Evolutionary conservation across 1,140 invertebrate species (phyloP), one percentile per base, ranked within the genome.

Genomic region (Drosophila parabipectinata): DNA sequence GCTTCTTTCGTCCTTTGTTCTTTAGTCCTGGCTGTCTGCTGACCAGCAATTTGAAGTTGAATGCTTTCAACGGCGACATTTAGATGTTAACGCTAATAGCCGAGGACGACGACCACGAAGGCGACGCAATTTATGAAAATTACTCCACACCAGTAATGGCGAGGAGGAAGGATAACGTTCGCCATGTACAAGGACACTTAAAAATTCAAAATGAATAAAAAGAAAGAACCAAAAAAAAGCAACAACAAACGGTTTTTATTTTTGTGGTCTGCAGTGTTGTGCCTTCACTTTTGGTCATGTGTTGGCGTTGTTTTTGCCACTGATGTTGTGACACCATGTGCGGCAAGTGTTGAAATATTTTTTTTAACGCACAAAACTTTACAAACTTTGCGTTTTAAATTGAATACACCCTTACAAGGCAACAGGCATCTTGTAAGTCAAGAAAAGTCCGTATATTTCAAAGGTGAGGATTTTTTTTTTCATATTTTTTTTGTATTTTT

Each of bases 31-130:
- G 34, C 34, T 66, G 32, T 34, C 15, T 61, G 53, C 61, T 71
- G 62, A 41, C 63, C 72, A 68, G 41, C 72, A 61, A 75, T 75
- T 58, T 54, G 77, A 53, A 72, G 52, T 61, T 80, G 60, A 62
- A 61, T 63, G 73, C 79, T 77, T 81, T 81, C 73, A 81, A 59
- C 78, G 60, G 61, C 78, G 78, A 64, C 63, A 64, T 67, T 84
- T 84, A 85, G 81, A 77, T 79, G 60, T 84, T 77, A 74, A 80
- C 82, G 82, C 82, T 87, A 85, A 85, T 85, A 81, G 82, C 72
- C 74, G 71, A 66, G 82, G 82, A 85, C 58, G 68, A 72, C 60
- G 32, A 39, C 56, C 5, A 4, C 28, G 56, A 24, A 44, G 32
- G 58, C 58, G 63, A 67, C 79, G 75, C 79, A 83, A 83, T 83